Percentiles rank a stretch among this genome's conserved stretches.
Evolutionary conservation across 2,797 vertebrate species (phyloP).

Genomic region (Sebastes oblongus): DNA sequence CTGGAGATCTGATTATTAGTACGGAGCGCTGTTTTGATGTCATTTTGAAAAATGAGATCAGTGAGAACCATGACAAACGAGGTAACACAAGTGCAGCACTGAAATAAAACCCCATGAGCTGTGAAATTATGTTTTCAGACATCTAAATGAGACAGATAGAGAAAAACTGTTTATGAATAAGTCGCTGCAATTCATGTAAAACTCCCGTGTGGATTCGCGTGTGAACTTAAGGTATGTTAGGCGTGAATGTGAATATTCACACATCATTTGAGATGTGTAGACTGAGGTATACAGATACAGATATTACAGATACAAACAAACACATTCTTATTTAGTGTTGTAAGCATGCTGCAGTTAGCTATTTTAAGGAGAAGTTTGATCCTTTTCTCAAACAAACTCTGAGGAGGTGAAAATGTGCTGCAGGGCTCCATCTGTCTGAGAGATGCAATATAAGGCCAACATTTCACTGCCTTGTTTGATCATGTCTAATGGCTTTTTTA

Average conservation of each 20-base stretch:
- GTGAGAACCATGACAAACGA: constrained; percentile 59
- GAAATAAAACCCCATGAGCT: constrained; percentile 72
- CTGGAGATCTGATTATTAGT: constrained; percentile 49
- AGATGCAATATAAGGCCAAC: not conserved
- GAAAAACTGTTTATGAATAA: constrained; percentile 56
- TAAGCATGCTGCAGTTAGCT: not conserved
- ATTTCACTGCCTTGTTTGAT: not conserved
- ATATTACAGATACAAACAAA: not conserved
- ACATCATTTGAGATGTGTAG: constrained; percentile 6
- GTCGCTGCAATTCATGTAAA: constrained; percentile 27
- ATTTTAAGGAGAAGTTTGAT: not conserved
- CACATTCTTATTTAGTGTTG: not conserved
- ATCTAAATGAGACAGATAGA: constrained; percentile 70
- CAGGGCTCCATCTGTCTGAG: not conserved
- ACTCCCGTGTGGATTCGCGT: constrained; percentile 6
- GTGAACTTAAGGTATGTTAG: constrained; percentile 3
- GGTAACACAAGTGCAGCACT: constrained; percentile 60
- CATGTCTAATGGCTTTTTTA: not conserved
- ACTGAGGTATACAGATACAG: not conserved
- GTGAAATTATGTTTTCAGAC: constrained; percentile 76
- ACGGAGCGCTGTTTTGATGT: constrained; percentile 48
- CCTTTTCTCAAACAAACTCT: not conserved
- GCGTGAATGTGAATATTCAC: constrained; percentile 31
- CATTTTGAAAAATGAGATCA: constrained; percentile 70
- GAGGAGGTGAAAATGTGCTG: not conserved